phyloP scores from a whole-genome alignment of 2,797 vertebrate genomes.

The Pseudochirops corinnae region DNA sequence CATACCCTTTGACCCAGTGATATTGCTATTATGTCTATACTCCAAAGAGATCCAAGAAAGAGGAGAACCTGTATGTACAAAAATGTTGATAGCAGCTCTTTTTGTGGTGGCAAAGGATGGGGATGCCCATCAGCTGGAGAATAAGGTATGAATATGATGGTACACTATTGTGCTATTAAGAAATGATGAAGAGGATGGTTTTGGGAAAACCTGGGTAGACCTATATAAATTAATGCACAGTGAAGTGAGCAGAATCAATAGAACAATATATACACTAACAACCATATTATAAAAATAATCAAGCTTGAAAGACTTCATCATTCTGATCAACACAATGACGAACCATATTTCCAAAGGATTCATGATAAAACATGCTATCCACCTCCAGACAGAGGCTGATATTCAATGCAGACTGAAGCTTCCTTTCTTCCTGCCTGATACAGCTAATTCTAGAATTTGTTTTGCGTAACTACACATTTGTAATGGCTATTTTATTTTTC shows the following conservation, averaged over 20 bases:
- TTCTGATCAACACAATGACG: neutral
- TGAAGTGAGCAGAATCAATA: neutral
- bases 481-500: neutral
- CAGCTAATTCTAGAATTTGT: neutral
- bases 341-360: neutral
- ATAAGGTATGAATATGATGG: neutral
- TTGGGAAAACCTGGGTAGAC: neutral
- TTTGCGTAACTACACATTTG: neutral
- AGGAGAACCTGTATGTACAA: neutral
- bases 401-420: neutral
- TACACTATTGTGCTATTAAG: neutral
- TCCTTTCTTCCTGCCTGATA: neutral
- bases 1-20: neutral
- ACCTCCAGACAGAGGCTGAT: neutral
- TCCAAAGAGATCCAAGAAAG: neutral
- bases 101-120: neutral
- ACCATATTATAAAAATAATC: neutral
- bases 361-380: neutral
- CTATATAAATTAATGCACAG: neutral
- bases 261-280: neutral
- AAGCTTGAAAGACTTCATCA: neutral
- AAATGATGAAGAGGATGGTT: neutral
- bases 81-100: neutral
- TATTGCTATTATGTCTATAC: neutral
- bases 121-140: neutral